Evolutionary conservation across 2,888 invertebrate genomes (phyloP).

Genomic region (Dryobota labecula): DNA sequence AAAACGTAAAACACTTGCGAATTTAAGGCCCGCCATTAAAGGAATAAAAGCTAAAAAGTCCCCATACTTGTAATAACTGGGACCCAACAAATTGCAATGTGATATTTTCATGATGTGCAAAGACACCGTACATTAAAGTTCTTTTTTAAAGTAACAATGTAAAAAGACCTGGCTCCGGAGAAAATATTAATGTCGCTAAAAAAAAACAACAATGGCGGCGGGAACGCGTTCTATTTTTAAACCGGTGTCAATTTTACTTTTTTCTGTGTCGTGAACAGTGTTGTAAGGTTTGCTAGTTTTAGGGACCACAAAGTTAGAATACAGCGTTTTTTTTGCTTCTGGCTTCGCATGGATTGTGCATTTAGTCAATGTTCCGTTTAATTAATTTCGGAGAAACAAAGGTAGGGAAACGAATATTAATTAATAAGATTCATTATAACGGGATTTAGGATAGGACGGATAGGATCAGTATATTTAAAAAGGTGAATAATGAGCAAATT

Average conservation of each 20-base stretch:
- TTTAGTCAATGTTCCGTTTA: no score
- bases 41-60: slow-evolving; percentile 37
- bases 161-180: slow-evolving; percentile 58
- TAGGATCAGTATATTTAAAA: no score
- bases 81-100: slow-evolving; percentile 53
- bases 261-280: slow-evolving; percentile 62
- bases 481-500: no score
- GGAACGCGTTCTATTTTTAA: slow-evolving; percentile 80
- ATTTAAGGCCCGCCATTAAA: slow-evolving; percentile 37
- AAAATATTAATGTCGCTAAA: slow-evolving; percentile 76
- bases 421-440: no score
- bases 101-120: slow-evolving; percentile 46
- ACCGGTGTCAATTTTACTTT: slow-evolving; percentile 77
- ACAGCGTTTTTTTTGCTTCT: no score
- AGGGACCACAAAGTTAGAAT: slow-evolving; percentile 17
- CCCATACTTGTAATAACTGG: slow-evolving; percentile 45
- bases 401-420: no score
- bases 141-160: slow-evolving; percentile 58
- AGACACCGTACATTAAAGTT: slow-evolving; percentile 54
- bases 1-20: slow-evolving; percentile 40
- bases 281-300: slow-evolving; percentile 40
- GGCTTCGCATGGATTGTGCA: no score
- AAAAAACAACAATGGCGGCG: slow-evolving; percentile 69
- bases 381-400: no score
- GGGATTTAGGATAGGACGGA: no score